A percentile compares a stretch with the other conserved stretches of the same genome.
Conservation (phyloP, 2,113 vertebrate genomes). For the Etheostoma spectabile region DNA sequence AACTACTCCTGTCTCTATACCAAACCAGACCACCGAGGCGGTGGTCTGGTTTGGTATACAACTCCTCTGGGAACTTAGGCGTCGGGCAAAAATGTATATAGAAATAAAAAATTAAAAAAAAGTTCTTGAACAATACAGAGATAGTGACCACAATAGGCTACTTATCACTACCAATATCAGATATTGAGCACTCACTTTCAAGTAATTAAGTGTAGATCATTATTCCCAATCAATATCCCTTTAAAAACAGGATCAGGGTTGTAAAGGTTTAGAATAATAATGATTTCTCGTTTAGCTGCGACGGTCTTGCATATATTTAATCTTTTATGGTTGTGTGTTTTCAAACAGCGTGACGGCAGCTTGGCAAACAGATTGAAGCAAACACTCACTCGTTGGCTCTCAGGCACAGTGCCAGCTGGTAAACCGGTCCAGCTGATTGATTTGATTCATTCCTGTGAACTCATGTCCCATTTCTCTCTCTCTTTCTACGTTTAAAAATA, state of each 20-base stretch:
- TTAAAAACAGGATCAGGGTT: neutral
- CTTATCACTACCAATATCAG: neutral
- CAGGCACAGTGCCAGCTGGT: conserved; percentile 37
- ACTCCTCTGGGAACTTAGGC: conserved; percentile 24
- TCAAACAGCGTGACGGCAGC: conserved; percentile 9
- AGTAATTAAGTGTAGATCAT: conserved; percentile 16
- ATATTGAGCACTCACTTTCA: neutral
- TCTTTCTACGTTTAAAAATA: conserved; percentile 10
- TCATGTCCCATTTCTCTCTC: neutral
- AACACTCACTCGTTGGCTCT: conserved; percentile 25
- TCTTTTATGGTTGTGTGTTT: conserved; percentile 25
- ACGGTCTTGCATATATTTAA: conserved; percentile 18
- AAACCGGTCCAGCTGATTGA: conserved; percentile 52
- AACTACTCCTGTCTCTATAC: neutral
- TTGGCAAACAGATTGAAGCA: conserved; percentile 39
- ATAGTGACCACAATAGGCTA: neutral
- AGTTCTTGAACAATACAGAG: neutral
- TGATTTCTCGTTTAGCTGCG: neutral
- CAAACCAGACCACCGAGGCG: neutral
- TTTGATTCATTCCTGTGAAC: conserved; percentile 35
- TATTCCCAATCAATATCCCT: neutral
- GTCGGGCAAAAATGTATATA: no score
- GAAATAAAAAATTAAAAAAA: conserved; percentile 1
- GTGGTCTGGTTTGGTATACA: neutral
- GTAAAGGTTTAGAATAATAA: neutral